These are phyloP conservation scores for Aphodius sticticus DNA, from an alignment of 2,888 invertebrate species.

Conservation along the genomic window DNA sequence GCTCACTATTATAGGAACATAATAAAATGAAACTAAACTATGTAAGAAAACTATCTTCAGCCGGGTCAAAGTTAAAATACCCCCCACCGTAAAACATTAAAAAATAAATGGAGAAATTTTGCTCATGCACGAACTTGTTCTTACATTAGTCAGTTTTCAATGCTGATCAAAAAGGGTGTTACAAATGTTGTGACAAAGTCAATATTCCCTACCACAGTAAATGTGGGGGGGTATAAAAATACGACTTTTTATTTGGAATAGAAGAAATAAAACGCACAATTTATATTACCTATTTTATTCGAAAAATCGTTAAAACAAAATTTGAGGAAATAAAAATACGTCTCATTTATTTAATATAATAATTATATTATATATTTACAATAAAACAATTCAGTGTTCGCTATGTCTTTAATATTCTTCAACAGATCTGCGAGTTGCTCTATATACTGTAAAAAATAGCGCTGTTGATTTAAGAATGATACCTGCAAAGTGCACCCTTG, in stretches of 20 bases:
- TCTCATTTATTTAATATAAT: constrained; percentile 46
- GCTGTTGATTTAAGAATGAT: background rate
- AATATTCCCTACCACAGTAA: no score
- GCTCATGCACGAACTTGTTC: no score
- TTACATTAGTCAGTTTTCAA: no score
- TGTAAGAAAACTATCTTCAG: no score
- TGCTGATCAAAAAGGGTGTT: no score
- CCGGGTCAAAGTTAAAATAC: no score
- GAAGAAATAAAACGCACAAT: constrained; percentile 30
- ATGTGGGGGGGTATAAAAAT: no score
- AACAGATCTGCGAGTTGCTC: constrained; percentile 4
- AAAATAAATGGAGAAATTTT: no score
- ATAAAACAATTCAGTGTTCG: constrained; percentile 46
- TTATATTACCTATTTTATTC: constrained; percentile 46
- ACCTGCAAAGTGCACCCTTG: constrained; percentile 4
- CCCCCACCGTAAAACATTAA: no score
- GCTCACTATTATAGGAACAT: background rate
- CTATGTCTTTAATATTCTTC: background rate
- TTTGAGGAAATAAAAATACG: constrained; percentile 53
- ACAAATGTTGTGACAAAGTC: no score
- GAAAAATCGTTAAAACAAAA: constrained; percentile 47
- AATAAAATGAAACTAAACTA: background rate
- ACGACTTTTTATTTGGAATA: background rate
- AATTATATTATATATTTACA: constrained; percentile 54
- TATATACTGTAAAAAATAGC: constrained; percentile 4